Conservation (phyloP, 1,140 invertebrate genomes). For the Anastatus disparis region DNA sequence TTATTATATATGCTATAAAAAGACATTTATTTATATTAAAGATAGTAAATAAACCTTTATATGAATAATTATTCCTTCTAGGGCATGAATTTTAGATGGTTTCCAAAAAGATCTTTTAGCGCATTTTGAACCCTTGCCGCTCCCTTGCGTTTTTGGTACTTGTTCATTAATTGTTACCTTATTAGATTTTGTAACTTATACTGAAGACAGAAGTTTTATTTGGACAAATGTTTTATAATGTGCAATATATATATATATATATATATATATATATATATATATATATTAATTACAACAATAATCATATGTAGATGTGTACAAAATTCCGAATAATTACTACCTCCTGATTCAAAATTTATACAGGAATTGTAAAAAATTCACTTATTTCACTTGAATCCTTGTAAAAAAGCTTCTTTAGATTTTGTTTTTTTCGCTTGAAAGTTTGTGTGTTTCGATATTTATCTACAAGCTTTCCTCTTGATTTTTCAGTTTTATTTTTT, state of each 20-base stretch:
- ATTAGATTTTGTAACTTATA: neutral
- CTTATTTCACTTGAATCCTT: no score
- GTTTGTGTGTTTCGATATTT: neutral
- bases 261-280: no score
- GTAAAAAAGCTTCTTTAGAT: no score
- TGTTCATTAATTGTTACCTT: neutral
- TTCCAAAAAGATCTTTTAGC: neutral
- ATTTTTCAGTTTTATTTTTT: neutral
- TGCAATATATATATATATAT: neutral
- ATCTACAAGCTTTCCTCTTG: conserved; percentile 4
- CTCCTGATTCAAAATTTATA: neutral
- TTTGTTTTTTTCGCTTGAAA: neutral
- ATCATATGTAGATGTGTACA: no score
- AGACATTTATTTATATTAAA: neutral
- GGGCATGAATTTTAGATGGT: neutral
- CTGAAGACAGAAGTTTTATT: neutral
- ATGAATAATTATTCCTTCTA: conserved; percentile 3
- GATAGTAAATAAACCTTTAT: neutral
- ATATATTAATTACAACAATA: no score
- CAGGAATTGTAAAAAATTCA: neutral
- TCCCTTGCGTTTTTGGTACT: neutral
- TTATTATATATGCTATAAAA: neutral
- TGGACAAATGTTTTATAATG: neutral
- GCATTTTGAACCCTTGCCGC: neutral
- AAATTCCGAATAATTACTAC: no score